Base-by-base conservation (phyloP, 2,888 invertebrate genomes). In the Apoda limacodes region DNA sequence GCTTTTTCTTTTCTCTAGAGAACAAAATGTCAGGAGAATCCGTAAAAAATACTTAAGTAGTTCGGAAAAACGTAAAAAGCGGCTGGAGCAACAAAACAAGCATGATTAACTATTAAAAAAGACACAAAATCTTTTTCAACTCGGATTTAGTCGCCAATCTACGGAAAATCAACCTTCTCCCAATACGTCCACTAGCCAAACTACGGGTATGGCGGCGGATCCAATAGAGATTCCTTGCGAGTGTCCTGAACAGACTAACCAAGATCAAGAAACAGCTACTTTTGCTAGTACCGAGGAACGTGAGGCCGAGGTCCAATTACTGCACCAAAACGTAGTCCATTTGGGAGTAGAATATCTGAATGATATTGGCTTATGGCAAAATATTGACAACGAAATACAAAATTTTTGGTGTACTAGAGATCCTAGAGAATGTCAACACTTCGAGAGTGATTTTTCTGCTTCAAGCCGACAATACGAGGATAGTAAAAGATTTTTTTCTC, bases 401-500 rank as follows among this genome's bases (percentile, higher is more conserved):
- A 25, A 31, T 31, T 25, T 15, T 31, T 31, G 25, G 31, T 31
- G 31, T 31, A 25, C 17, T 17, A 31, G 31, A 31, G 31, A 31
- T 25, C 17, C 17, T 31, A 31, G 21, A 20, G 20, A 28, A 28
- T 28, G 28, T 28, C 28, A 28, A 28, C 20, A 28, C 28, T 28
- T 28, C 21, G 28, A 28, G 12, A 27, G 32, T 26, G 27, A 26
- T 26, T 32, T 32, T 32, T 32, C 32, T 32, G 26, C 26, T 32
- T 32, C 32, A 27, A 22, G 26, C 32, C 27, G 27, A 12, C 27
- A 27, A 22, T 32, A 32, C 27, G 32, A 32, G 6, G 32, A 32
- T 13, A 26, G 32, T 25, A 32, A 32, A 32, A 32, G 22, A 32
- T 32, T 32, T 32, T 25, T 30, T 32, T 27, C 27, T 32, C 32